These are phyloP conservation scores for Hetaerina titia DNA, from an alignment of 2,888 invertebrate species.

Conservation along the genomic window DNA sequence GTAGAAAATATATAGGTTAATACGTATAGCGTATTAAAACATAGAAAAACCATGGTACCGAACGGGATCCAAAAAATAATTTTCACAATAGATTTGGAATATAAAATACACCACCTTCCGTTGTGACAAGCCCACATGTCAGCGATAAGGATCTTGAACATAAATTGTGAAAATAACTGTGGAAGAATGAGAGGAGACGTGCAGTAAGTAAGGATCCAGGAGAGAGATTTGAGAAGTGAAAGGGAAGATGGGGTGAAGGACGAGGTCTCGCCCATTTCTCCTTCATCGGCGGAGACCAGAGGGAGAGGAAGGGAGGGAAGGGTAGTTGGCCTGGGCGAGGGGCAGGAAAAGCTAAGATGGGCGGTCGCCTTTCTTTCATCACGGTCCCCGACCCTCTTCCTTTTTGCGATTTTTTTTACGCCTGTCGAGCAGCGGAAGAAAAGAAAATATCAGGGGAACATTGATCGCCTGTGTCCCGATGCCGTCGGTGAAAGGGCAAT, in stretches of 20 bases:
- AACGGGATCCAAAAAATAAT: not conserved
- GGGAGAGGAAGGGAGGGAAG: not conserved
- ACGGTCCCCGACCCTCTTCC: not conserved
- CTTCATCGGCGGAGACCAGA: not conserved
- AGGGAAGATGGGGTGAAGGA: not conserved
- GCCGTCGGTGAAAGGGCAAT: conserved; percentile 3
- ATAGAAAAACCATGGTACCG: too few relatives aligned
- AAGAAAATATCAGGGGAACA: not conserved
- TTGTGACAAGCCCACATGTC: not conserved
- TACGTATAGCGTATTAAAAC: not conserved
- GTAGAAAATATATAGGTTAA: too few relatives aligned
- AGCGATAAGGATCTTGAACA: not conserved
- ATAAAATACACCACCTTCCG: not conserved
- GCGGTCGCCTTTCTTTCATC: not conserved
- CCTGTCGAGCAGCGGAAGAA: not conserved
- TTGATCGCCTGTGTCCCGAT: not conserved
- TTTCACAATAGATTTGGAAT: not conserved
- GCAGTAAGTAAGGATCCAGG: not conserved
- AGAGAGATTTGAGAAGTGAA: not conserved
- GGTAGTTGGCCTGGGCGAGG: not conserved
- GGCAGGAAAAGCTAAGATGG: not conserved
- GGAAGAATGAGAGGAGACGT: not conserved
- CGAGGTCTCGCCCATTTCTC: not conserved
- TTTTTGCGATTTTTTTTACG: not conserved
- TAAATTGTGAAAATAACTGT: not conserved